A percentile compares a stretch with the other conserved stretches of the same genome.
Conservation (phyloP, 2,113 vertebrate species). For the Petrocephalus microphthalmus region DNA sequence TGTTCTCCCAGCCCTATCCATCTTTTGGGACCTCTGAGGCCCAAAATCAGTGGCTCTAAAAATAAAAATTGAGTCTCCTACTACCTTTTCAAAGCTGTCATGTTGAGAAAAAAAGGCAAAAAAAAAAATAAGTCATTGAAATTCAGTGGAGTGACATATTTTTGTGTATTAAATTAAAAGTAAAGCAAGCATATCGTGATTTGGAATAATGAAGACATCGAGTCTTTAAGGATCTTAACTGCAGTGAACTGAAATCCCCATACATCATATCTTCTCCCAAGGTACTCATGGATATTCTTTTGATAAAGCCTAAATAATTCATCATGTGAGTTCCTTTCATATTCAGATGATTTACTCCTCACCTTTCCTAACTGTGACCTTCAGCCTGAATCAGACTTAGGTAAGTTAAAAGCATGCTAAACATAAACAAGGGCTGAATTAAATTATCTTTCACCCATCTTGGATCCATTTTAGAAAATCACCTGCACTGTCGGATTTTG, state of each 20-base stretch:
- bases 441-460: background rate
- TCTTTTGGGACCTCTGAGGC: background rate
- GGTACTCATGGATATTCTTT: conserved; percentile 14
- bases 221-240: background rate
- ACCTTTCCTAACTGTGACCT: conserved; percentile 13
- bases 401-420: background rate
- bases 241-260: background rate
- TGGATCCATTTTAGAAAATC: background rate
- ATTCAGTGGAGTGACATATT: background rate
- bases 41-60: background rate
- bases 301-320: conserved; percentile 6
- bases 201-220: conserved; percentile 1
- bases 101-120: conserved; percentile 4
- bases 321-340: background rate
- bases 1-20: background rate
- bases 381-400: background rate
- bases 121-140: background rate
- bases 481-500: background rate
- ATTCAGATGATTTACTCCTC: background rate
- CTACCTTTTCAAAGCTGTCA: background rate
- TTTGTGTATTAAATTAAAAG: background rate
- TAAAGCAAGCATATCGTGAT: background rate
- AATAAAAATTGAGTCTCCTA: background rate
- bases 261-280: conserved; percentile 40
- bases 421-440: background rate